Conservation (phyloP, 1,140 invertebrate genomes). For the Euglossa dilemma region DNA sequence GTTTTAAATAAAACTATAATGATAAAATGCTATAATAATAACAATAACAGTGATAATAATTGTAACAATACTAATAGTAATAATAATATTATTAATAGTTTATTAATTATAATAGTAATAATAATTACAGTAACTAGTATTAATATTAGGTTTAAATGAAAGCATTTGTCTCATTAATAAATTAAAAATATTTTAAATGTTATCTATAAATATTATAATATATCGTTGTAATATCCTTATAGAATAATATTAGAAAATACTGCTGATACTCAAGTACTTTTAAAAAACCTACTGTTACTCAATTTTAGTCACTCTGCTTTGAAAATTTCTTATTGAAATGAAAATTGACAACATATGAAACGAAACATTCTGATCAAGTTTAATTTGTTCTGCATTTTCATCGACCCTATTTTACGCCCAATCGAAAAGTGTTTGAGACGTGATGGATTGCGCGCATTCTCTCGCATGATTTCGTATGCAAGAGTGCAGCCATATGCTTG, state of each 20-base stretch:
- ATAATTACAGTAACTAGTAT: no score
- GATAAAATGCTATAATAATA: no score
- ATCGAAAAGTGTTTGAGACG: not conserved
- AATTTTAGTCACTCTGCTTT: not conserved
- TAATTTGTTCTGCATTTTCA: not conserved
- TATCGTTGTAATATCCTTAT: not conserved
- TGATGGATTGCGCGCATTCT: conserved; percentile 7
- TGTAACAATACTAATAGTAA: no score
- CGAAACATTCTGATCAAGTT: not conserved
- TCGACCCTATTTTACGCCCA: not conserved
- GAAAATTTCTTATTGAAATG: not conserved
- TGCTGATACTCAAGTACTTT: not conserved
- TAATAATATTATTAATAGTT: no score
- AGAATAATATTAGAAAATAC: no score
- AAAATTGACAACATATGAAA: not conserved
- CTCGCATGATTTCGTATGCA: conserved; percentile 29
- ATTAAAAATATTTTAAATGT: no score
- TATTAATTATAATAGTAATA: no score
- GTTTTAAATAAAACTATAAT: no score
- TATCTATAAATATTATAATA: not conserved
- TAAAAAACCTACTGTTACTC: not conserved
- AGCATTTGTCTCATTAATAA: no score
- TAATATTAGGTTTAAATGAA: no score
- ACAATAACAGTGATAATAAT: no score
- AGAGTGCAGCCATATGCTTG: not conserved